A percentile compares a stretch with the other conserved stretches of the same genome.
phyloP scores from a whole-genome alignment of 1,140 invertebrate genomes.

The Bombus huntii region DNA sequence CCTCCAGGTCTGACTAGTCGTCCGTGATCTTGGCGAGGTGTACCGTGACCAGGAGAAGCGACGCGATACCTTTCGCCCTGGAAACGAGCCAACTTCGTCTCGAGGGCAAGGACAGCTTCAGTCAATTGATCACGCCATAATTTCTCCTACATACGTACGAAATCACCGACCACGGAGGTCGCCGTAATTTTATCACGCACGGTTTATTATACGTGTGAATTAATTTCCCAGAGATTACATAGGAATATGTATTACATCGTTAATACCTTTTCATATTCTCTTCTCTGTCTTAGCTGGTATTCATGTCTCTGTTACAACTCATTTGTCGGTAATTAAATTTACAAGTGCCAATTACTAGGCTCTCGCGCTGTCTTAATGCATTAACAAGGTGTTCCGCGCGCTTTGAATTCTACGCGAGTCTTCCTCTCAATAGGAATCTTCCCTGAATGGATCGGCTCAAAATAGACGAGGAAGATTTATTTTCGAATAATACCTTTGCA shows the following conservation, averaged over 20 bases:
- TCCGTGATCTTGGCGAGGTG: slow-evolving; percentile 59
- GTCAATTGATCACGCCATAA: slow-evolving; percentile 42
- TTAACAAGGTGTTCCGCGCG: background rate
- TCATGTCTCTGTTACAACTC: background rate
- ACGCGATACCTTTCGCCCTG: slow-evolving; percentile 56
- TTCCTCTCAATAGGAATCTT: background rate
- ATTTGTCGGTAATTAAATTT: slow-evolving; percentile 12
- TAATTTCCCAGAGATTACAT: background rate
- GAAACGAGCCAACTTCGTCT: slow-evolving; percentile 62
- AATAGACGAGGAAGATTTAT: background rate
- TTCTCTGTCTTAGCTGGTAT: background rate
- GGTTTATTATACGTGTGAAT: background rate
- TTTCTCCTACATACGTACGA: background rate
- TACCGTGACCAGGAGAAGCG: slow-evolving; percentile 32
- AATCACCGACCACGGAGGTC: background rate
- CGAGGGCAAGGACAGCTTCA: slow-evolving; percentile 61
- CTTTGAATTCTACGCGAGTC: background rate
- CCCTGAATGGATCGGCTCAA: too few relatives aligned
- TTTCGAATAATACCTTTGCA: background rate
- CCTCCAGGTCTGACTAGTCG: slow-evolving; percentile 33
- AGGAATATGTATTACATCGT: background rate
- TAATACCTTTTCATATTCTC: background rate
- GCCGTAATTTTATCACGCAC: background rate
- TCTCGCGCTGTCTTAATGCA: background rate
- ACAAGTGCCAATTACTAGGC: slow-evolving; percentile 35